Evolutionary conservation across 1,140 invertebrate species (phyloP).

Genomic region (Drosophila melanogaster): DNA sequence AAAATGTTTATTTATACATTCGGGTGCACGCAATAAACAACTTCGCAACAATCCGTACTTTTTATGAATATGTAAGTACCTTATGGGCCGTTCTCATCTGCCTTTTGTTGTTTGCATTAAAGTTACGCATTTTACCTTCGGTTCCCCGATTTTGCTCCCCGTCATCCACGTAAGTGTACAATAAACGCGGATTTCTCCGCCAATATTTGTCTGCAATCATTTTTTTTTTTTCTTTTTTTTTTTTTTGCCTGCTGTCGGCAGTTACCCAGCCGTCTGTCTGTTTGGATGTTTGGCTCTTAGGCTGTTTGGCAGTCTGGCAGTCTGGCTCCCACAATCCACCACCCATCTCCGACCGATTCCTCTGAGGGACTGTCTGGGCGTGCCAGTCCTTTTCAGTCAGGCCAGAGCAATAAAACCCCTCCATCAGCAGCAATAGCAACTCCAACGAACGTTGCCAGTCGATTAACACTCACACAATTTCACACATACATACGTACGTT

Average conservation of each 20-base stretch:
- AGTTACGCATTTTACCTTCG: slow-evolving; percentile 54
- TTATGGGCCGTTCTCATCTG: not conserved
- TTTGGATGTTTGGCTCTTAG: slow-evolving; percentile 9
- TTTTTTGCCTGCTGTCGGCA: slow-evolving; percentile 71
- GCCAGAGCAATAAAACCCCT: not conserved
- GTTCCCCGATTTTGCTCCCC: not conserved
- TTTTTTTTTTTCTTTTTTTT: slow-evolving; percentile 78
- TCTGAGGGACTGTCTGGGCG: too few species aligned
- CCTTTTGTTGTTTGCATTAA: slow-evolving; percentile 63
- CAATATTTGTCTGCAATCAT: slow-evolving; percentile 80
- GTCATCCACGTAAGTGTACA: slow-evolving; percentile 55
- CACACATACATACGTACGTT: slow-evolving; percentile 10
- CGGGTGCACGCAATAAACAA: not conserved
- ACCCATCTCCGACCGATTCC: too few species aligned
- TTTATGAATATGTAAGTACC: not conserved
- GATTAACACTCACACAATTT: slow-evolving; percentile 10
- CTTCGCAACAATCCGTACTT: not conserved
- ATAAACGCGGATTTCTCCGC: slow-evolving; percentile 77
- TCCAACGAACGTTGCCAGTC: slow-evolving; percentile 50
- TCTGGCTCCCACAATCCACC: too few species aligned
- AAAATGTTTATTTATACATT: not conserved
- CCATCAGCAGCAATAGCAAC: slow-evolving; percentile 54
- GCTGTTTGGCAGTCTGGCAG: not conserved
- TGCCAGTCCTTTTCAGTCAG: too few species aligned
- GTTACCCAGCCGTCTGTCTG: slow-evolving; percentile 23